Evolutionary conservation across 2,113 vertebrate species (phyloP).

Genomic region (Hippocampus mohnikei): DNA sequence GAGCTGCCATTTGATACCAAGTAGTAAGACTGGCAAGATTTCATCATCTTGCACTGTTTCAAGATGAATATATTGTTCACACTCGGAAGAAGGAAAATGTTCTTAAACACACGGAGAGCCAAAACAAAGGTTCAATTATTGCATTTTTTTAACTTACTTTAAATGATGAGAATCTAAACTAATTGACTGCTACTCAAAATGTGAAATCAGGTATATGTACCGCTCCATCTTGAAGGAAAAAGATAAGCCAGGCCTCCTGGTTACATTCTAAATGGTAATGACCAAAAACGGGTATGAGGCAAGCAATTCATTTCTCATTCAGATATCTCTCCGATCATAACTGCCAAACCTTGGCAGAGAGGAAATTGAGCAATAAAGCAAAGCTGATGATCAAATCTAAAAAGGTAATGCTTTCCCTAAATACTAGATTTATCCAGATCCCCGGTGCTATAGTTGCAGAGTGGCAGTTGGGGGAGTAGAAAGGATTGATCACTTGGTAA

Average conservation of each 20-base stretch:
- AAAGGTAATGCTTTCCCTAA: constrained; percentile 55
- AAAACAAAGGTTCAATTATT: background rate
- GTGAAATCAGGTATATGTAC: constrained; percentile 25
- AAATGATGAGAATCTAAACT: background rate
- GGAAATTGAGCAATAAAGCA: constrained; percentile 39
- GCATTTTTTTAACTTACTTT: background rate
- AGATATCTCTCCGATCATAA: constrained; percentile 39
- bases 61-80: background rate
- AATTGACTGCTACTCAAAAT: constrained; percentile 9
- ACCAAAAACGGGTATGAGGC: constrained; percentile 43
- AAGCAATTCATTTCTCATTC: constrained; percentile 35
- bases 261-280: constrained; percentile 35
- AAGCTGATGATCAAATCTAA: constrained; percentile 51
- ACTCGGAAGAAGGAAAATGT: background rate
- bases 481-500: constrained; percentile 62
- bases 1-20: background rate
- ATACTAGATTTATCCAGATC: constrained; percentile 50
- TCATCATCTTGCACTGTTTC: constrained; percentile 6
- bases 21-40: background rate
- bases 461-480: constrained; percentile 9
- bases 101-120: background rate
- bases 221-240: constrained; percentile 31
- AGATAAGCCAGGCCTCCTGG: constrained; percentile 27
- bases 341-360: constrained; percentile 35
- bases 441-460: constrained; percentile 62